phyloP scores from a whole-genome alignment of 2,888 invertebrate genomes.

The Quadriops clusia region DNA sequence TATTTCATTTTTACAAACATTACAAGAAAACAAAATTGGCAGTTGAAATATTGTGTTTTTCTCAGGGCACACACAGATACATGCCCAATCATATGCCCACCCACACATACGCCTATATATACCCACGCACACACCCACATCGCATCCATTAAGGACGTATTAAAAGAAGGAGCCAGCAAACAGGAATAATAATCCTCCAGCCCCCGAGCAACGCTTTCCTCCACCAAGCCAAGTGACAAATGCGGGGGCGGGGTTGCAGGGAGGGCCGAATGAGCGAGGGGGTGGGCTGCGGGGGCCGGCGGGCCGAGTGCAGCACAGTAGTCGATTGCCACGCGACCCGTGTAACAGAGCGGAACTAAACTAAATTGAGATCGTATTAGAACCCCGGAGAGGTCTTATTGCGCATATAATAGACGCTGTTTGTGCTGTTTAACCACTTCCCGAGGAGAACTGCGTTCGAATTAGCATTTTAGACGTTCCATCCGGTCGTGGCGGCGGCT shows the following conservation, averaged over 20 bases:
- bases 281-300: slow-evolving; percentile 37
- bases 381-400: slow-evolving; percentile 38
- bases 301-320: slow-evolving; percentile 14
- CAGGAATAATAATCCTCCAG: no score
- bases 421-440: slow-evolving; percentile 41
- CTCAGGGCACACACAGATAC: no score
- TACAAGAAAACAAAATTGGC: no score
- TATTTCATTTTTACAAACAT: no score
- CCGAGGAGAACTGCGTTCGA: slow-evolving; percentile 34
- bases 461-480: slow-evolving; percentile 38
- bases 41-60: no score
- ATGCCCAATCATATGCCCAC: no score
- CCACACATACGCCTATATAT: no score
- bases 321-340: slow-evolving; percentile 39
- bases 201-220: slow-evolving; percentile 9
- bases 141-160: no score
- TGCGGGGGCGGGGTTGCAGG: slow-evolving; percentile 24
- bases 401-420: slow-evolving; percentile 41
- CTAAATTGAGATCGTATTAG: slow-evolving; percentile 43
- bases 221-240: slow-evolving; percentile 23
- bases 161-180: no score
- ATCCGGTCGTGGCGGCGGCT: no score
- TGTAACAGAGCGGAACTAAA: slow-evolving; percentile 42
- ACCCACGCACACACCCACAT: no score
- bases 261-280: slow-evolving; percentile 21